Base-by-base conservation (phyloP, 2,797 vertebrate species). In the Kryptolebias ocellatus region DNA sequence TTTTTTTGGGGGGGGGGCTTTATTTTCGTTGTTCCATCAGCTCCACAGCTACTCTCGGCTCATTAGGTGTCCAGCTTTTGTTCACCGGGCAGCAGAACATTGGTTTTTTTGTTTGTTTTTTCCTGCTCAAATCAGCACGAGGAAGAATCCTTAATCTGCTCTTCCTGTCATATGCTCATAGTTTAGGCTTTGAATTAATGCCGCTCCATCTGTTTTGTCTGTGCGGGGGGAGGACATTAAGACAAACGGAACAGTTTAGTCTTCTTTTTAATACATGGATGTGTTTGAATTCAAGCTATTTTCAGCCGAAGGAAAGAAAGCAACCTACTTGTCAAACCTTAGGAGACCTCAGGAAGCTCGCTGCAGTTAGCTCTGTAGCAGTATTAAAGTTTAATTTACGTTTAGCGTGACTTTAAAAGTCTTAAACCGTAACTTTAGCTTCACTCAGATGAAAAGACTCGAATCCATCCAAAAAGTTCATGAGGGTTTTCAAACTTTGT, bases 81-180 rank as follows among this genome's bases (percentile, higher is more conserved):
- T 58, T 57, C 58, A 1, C 53, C 47, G 45, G 61, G 42, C 9
- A 67, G 70, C 50, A 56, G 50, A 42, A 68, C 56, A 52, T 74
- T 82, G 74, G n/a, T n/a, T n/a, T n/a, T 87, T 24, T 24, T 24
- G 20, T 24, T 24, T n/a, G n/a, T 39, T 75, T 69, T 74, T 86
- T 83, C 84, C 80, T 81, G 83, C 78, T 90, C 60, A 60, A 72
- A 81, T 92, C 81, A 89, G 77, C 37, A 18, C 39, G 74, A 78
- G 80, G 86, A 89, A 85, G 67, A 90, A 79, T 74, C 64, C 64
- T 66, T 82, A 80, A 88, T 87, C 65, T 74, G 62, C 31, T 85
- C 83, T 88, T 89, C 87, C 88, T 79, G 90, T 86, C 76, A 80
- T 83, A 73, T 73, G 74, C 31, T 67, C 80, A 81, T 78, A 92